Evolutionary conservation across 2,888 invertebrate species (phyloP).

Genomic region (Zaprionus obscuricornis): DNA sequence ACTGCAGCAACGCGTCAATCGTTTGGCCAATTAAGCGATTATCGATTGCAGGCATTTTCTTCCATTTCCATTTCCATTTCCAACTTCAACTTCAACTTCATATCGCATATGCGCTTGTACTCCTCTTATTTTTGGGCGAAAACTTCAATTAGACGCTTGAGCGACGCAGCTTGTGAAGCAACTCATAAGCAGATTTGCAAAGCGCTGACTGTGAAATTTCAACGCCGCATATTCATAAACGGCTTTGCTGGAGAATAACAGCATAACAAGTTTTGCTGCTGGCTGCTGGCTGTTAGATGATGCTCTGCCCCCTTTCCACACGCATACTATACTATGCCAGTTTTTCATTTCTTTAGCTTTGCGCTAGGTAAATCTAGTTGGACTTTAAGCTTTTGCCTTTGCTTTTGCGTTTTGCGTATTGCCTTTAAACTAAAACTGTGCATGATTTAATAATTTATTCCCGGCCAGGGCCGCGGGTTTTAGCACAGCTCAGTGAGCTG

Average conservation of each 20-base stretch:
- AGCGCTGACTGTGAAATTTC: constrained; percentile 65
- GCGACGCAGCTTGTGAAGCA: constrained; percentile 27
- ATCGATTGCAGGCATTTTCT: constrained; percentile 49
- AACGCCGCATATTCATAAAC: constrained; percentile 60
- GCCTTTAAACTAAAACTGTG: constrained; percentile 57
- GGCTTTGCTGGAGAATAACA: too few species aligned
- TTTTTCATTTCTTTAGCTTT: background rate
- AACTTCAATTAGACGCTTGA: constrained; percentile 66
- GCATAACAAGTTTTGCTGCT: too few species aligned
- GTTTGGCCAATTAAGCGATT: constrained; percentile 64
- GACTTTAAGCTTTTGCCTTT: constrained; percentile 46
- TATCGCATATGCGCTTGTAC: background rate
- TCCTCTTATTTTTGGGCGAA: constrained; percentile 15
- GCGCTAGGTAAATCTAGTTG: constrained; percentile 10
- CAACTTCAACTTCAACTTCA: too few species aligned
- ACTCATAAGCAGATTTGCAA: constrained; percentile 50
- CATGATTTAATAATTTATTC: constrained; percentile 76
- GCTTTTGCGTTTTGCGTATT: too few species aligned
- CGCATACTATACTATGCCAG: too few species aligned
- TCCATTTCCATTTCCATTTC: background rate
- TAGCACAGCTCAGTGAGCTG: constrained; percentile 60
- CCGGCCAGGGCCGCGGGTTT: constrained; percentile 60
- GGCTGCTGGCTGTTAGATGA: too few species aligned
- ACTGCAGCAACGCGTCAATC: constrained; percentile 48
- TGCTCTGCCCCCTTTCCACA: too few species aligned